Conservation (phyloP, 2,888 invertebrate genomes). For the Drosophila neoperkinsi region DNA sequence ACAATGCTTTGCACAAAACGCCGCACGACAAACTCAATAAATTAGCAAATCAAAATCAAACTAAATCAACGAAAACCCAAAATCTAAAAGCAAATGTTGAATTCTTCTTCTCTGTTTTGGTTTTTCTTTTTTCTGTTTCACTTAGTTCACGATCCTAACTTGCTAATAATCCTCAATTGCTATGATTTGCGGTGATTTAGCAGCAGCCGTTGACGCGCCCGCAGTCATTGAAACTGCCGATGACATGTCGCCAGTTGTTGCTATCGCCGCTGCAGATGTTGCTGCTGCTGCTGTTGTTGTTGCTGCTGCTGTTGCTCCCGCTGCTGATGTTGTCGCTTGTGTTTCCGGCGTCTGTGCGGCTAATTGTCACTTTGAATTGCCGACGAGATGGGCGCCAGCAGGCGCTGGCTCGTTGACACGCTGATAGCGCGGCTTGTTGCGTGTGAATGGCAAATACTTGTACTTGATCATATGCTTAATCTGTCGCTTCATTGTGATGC, state of each 20-base stretch:
- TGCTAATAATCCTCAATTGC: conserved; percentile 82
- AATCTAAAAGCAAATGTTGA: conserved; percentile 36
- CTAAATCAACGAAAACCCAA: conserved; percentile 34
- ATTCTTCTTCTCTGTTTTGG: conserved; percentile 27
- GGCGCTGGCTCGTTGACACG: conserved; percentile 85
- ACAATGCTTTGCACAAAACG: conserved; percentile 82
- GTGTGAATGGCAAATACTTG: conserved; percentile 99
- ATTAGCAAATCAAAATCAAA: conserved; percentile 53
- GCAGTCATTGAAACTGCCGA: conserved; percentile 39
- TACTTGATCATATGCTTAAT: conserved; percentile 99
- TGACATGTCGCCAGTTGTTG: conserved; percentile 70
- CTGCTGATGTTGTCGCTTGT: conserved; percentile 53
- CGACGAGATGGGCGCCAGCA: conserved; percentile 38
- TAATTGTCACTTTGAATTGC: conserved; percentile 86
- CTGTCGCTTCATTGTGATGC: conserved; percentile 99
- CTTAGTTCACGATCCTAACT: conserved; percentile 53
- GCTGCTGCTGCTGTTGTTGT: conserved; percentile 55
- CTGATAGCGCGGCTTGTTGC: conserved; percentile 98
- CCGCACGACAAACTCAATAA: conserved; percentile 79
- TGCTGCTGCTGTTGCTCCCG: conserved; percentile 50
- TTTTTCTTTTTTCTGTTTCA: conserved; percentile 48
- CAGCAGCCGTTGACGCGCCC: conserved; percentile 62
- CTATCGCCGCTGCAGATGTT: conserved; percentile 27
- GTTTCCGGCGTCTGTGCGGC: conserved; percentile 85
- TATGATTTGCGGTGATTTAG: conserved; percentile 84